Conservation (phyloP, 2,113 vertebrate species). For the Labrus mixtus region DNA sequence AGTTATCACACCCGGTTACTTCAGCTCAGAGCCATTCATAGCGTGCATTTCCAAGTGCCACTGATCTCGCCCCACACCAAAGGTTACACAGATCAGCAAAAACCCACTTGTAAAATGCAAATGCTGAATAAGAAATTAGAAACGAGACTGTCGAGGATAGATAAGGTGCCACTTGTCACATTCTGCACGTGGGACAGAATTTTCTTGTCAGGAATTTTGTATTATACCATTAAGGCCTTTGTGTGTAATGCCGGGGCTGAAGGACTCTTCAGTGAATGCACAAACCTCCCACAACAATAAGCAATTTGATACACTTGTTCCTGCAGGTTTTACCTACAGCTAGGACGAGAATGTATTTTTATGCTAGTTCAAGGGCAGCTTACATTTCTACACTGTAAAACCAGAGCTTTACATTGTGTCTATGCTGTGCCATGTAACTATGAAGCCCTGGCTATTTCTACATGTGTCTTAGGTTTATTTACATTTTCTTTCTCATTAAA, state of each 20-base stretch:
- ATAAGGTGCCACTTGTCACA: constrained; percentile 46
- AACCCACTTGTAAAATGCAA: constrained; percentile 67
- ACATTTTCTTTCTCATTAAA: no score
- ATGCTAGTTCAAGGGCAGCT: constrained; percentile 20
- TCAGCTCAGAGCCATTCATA: constrained; percentile 60
- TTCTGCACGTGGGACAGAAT: constrained; percentile 28
- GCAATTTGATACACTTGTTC: constrained; percentile 46
- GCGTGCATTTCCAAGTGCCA: constrained; percentile 52
- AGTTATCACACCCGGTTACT: constrained; percentile 67
- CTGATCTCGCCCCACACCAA: constrained; percentile 50
- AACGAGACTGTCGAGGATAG: constrained; percentile 28
- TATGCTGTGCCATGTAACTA: background rate
- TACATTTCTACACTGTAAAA: background rate
- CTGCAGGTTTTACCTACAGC: constrained; percentile 19
- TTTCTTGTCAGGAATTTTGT: constrained; percentile 35
- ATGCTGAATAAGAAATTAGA: constrained; percentile 54
- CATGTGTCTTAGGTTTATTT: no score
- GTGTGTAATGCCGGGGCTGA: constrained; percentile 30
- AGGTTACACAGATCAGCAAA: constrained; percentile 63
- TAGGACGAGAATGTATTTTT: constrained; percentile 8
- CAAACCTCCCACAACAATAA: constrained; percentile 46
- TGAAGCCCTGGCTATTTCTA: no score
- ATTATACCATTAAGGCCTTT: constrained; percentile 25
- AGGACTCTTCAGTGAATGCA: constrained; percentile 35
- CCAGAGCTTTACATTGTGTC: background rate